Evolutionary conservation across 2,113 vertebrate genomes (phyloP).

Genomic region (Syngnathus scovelli): DNA sequence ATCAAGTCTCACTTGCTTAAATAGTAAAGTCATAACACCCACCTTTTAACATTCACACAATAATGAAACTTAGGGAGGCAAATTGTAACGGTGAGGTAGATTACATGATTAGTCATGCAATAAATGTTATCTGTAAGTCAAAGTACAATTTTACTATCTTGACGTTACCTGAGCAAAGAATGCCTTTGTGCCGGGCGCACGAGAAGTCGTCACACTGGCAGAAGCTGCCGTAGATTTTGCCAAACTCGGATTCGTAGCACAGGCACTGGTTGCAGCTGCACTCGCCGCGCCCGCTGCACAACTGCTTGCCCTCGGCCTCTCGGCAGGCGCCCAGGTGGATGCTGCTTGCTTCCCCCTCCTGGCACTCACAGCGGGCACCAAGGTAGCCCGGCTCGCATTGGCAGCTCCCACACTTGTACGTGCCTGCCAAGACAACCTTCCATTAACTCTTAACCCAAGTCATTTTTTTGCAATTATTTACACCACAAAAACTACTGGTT

Average conservation of each 20-base stretch:
- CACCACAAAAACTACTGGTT: background rate
- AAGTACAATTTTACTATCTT: background rate
- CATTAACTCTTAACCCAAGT: background rate
- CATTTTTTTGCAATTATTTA: background rate
- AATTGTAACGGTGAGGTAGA: background rate
- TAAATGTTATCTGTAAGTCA: background rate
- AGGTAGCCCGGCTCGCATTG: slow-evolving; percentile 80
- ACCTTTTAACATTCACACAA: too few relatives aligned
- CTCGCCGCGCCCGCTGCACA: slow-evolving; percentile 89
- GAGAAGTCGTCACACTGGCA: slow-evolving; percentile 98
- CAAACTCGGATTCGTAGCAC: slow-evolving; percentile 92
- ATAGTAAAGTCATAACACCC: too few relatives aligned
- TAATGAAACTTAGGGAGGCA: too few relatives aligned
- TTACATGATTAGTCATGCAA: background rate
- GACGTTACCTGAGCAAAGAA: slow-evolving; percentile 89
- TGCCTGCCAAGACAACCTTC: slow-evolving; percentile 33
- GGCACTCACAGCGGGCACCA: slow-evolving; percentile 86
- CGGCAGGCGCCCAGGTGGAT: slow-evolving; percentile 77
- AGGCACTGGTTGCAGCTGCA: slow-evolving; percentile 95
- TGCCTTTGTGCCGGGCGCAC: slow-evolving; percentile 88
- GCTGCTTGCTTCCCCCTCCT: slow-evolving; percentile 78
- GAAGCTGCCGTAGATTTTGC: slow-evolving; percentile 92
- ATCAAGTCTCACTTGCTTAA: too few relatives aligned
- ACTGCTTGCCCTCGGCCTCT: slow-evolving; percentile 84
- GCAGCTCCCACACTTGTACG: slow-evolving; percentile 83